Evolutionary conservation across 2,797 vertebrate genomes (phyloP).

Genomic region (Sebastes reedi): DNA sequence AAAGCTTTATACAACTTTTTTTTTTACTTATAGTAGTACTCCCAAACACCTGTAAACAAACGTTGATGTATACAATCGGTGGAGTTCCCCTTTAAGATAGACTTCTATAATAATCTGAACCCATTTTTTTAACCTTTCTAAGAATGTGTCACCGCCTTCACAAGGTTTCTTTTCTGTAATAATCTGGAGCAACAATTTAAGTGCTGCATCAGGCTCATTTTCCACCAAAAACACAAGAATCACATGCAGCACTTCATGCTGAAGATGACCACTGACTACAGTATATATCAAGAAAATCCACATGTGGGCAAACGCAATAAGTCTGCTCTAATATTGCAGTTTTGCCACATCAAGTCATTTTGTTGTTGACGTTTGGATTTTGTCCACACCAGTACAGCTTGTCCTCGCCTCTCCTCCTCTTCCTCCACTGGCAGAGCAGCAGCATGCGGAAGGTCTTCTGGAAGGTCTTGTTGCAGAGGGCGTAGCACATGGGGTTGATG

Average conservation of each 20-base stretch:
- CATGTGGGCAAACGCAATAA: neutral
- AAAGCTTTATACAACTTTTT: neutral
- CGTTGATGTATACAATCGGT: neutral
- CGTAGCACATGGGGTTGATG: slow-evolving; percentile 98
- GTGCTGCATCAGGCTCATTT: slow-evolving; percentile 23
- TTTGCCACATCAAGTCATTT: slow-evolving; percentile 61
- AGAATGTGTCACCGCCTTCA: neutral
- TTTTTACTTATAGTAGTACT: neutral
- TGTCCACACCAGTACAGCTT: slow-evolving; percentile 92
- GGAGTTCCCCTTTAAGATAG: neutral
- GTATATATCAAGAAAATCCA: slow-evolving; percentile 10
- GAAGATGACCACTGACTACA: slow-evolving; percentile 24
- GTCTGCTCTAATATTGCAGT: neutral
- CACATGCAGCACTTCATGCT: slow-evolving; percentile 48
- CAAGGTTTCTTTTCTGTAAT: neutral
- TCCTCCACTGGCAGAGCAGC: slow-evolving; percentile 95
- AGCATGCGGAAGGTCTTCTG: slow-evolving; percentile 98
- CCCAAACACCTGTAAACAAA: neutral
- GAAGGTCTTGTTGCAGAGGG: slow-evolving; percentile 98
- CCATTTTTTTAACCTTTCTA: neutral
- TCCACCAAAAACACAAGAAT: slow-evolving; percentile 39
- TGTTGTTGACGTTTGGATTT: slow-evolving; percentile 78
- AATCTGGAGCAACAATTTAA: neutral
- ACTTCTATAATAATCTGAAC: neutral
- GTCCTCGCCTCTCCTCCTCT: slow-evolving; percentile 87